Conservation (phyloP, 2,888 invertebrate species). For the Marasmarcha lunaedactyla region DNA sequence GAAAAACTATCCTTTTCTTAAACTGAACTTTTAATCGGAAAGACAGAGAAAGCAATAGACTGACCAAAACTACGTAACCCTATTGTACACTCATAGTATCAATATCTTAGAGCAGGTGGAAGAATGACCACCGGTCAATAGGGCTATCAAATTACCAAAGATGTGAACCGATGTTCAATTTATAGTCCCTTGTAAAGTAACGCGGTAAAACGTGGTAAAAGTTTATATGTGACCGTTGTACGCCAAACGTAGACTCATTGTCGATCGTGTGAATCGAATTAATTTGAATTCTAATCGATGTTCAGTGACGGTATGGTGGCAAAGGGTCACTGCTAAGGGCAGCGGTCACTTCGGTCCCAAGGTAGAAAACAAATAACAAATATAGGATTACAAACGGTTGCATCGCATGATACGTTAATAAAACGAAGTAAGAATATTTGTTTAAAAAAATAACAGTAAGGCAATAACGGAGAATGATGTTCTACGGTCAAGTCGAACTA, state of each 20-base stretch:
- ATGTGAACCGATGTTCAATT: slow-evolving; percentile 44
- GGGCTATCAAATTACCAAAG: slow-evolving; percentile 46
- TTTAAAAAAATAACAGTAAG: neutral
- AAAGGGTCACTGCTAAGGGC: slow-evolving; percentile 42
- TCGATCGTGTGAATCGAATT: slow-evolving; percentile 48
- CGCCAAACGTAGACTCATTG: slow-evolving; percentile 22
- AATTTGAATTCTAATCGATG: slow-evolving; percentile 53
- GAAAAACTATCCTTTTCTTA: too few species aligned
- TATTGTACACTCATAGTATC: neutral
- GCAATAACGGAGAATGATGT: neutral
- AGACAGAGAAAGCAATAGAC: too few species aligned
- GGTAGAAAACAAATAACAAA: slow-evolving; percentile 4
- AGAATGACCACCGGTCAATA: slow-evolving; percentile 54
- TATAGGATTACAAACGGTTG: neutral
- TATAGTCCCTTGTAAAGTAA: slow-evolving; percentile 49
- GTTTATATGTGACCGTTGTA: slow-evolving; percentile 32
- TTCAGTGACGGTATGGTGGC: slow-evolving; percentile 31
- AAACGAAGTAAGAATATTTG: neutral
- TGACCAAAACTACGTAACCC: too few species aligned
- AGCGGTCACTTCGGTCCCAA: slow-evolving; percentile 12
- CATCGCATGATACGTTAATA: neutral
- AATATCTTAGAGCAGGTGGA: slow-evolving; percentile 36
- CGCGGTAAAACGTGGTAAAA: slow-evolving; percentile 28
- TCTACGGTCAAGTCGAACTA: slow-evolving; percentile 14
- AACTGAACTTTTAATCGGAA: too few species aligned